A percentile compares a stretch with the other conserved stretches of the same genome.
Conservation (phyloP, 2,797 vertebrate genomes). For the Pachyuromys duprasi region DNA sequence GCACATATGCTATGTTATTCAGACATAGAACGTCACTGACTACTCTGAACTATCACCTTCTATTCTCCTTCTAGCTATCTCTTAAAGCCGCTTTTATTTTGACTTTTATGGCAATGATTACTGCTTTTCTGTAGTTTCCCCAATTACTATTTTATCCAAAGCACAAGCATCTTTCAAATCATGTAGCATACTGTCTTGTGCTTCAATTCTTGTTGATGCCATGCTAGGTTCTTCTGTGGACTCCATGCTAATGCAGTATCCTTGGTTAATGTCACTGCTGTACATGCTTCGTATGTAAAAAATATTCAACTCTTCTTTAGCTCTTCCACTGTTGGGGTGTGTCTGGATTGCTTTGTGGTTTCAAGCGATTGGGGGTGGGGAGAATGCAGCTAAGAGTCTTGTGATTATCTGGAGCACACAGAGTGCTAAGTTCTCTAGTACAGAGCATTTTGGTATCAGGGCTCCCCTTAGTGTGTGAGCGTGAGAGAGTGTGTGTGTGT, state of each 20-base stretch:
- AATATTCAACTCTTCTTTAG: background rate
- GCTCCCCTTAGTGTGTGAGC: background rate
- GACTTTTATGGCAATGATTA: background rate
- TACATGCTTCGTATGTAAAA: background rate
- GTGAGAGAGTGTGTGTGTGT: background rate
- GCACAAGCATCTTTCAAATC: background rate
- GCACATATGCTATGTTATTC: background rate
- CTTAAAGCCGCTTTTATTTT: background rate
- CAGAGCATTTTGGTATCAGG: background rate
- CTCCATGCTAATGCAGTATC: background rate
- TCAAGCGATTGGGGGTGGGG: background rate
- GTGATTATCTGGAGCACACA: background rate
- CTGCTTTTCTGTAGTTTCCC: background rate
- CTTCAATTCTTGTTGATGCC: background rate
- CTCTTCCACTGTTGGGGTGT: background rate
- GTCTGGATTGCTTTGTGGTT: background rate
- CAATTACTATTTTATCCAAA: background rate
- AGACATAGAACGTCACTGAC: background rate
- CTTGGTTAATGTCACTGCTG: background rate
- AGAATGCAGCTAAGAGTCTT: background rate
- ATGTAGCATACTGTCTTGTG: background rate
- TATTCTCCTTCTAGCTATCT: background rate
- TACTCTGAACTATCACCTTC: background rate
- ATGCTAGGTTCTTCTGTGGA: background rate
- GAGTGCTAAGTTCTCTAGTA: background rate